phyloP scores from a whole-genome alignment of 2,888 invertebrate genomes.

The Drosophila meridiana region DNA sequence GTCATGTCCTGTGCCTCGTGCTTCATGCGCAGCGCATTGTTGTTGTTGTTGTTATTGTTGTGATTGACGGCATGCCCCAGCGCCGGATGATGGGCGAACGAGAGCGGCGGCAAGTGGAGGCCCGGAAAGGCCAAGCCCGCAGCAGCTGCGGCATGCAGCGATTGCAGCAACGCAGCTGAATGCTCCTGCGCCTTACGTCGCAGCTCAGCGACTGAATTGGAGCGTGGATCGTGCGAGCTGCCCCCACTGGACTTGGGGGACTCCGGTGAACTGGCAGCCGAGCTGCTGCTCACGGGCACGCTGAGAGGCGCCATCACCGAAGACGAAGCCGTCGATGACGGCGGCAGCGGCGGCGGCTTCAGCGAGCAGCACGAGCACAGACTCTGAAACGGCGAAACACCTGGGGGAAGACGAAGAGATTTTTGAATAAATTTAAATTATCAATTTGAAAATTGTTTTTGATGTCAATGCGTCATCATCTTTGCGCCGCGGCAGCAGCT shows the following conservation, averaged over 20 bases:
- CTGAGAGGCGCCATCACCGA: slow-evolving; percentile 77
- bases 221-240: slow-evolving; percentile 88
- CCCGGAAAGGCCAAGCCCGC: slow-evolving; percentile 85
- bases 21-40: slow-evolving; percentile 77
- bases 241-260: slow-evolving; percentile 83
- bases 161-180: slow-evolving; percentile 93
- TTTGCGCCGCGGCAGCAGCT: slow-evolving; percentile 32
- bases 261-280: slow-evolving; percentile 82
- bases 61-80: slow-evolving; percentile 66
- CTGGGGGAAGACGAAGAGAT: slow-evolving; percentile 45
- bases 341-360: slow-evolving; percentile 86
- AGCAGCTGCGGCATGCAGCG: slow-evolving; percentile 88
- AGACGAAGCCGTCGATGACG: slow-evolving; percentile 38
- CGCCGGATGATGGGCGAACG: slow-evolving; percentile 84
- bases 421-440: slow-evolving; percentile 7
- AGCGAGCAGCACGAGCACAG: slow-evolving; percentile 93
- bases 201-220: slow-evolving; percentile 95
- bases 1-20: slow-evolving; percentile 85
- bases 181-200: slow-evolving; percentile 97
- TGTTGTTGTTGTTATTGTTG: slow-evolving; percentile 79
- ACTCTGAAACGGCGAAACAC: slow-evolving; percentile 89
- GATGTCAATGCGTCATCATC: slow-evolving; percentile 36
- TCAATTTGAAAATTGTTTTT: slow-evolving; percentile 30
- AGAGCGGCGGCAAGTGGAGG: slow-evolving; percentile 85
- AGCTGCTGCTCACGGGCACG: slow-evolving; percentile 80